Evolutionary conservation across 2,888 invertebrate species (phyloP).

Genomic region (Epsilonema sp.): DNA sequence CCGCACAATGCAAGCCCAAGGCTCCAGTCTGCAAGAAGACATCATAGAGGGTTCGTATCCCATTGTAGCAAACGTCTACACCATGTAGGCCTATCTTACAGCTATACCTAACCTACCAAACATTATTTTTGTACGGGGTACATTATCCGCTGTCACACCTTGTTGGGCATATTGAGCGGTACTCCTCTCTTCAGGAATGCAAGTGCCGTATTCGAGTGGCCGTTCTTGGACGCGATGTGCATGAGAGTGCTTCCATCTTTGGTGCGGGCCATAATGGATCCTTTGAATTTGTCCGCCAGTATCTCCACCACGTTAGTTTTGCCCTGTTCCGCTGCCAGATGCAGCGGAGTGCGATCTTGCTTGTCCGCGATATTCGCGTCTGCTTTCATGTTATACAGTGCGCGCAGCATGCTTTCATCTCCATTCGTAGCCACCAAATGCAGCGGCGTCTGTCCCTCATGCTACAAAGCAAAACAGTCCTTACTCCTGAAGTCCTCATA

Average conservation of each 20-base stretch:
- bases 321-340: constrained; percentile 88
- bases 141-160: too few species aligned
- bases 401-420: constrained; percentile 78
- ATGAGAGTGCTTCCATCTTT: constrained; percentile 84
- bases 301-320: constrained; percentile 86
- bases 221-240: constrained; percentile 91
- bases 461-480: neutral
- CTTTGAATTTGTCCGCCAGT: constrained; percentile 88
- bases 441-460: constrained; percentile 67
- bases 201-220: constrained; percentile 92
- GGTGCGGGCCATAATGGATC: constrained; percentile 40
- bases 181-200: constrained; percentile 97
- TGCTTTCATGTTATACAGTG: constrained; percentile 79
- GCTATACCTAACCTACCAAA: too few species aligned
- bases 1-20: constrained; percentile 89
- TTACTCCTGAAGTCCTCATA: too few species aligned
- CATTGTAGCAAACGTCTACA: neutral
- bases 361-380: constrained; percentile 83
- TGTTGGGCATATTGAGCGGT: constrained; percentile 97
- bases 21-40: too few species aligned
- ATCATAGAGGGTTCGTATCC: constrained; percentile 39
- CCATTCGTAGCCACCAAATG: constrained; percentile 90
- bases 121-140: too few species aligned
- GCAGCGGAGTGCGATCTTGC: constrained; percentile 81
- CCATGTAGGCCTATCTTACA: too few species aligned